phyloP scores from a whole-genome alignment of 2,888 invertebrate species.

The Platycnemis pennipes region DNA sequence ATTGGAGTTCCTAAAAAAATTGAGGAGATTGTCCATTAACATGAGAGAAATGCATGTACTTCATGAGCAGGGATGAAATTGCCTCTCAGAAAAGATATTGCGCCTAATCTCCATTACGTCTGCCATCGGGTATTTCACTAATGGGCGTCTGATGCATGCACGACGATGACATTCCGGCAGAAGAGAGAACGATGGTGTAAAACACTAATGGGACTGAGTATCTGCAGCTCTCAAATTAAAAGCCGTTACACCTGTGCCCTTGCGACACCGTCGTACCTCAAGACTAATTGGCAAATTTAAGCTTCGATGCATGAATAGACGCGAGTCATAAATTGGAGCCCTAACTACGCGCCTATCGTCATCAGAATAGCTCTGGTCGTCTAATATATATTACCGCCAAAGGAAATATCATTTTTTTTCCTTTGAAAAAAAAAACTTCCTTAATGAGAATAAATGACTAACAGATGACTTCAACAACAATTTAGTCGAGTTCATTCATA shows the following conservation, averaged over 20 bases:
- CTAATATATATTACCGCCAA: too few species aligned
- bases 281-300: neutral
- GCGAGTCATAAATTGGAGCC: neutral
- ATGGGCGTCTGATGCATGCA: neutral
- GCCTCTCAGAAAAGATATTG: too few species aligned
- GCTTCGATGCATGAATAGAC: neutral
- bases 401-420: too few species aligned
- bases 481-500: too few species aligned
- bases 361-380: too few species aligned
- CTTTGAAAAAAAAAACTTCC: too few species aligned
- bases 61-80: too few species aligned
- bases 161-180: neutral
- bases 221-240: neutral
- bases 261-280: neutral
- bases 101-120: neutral
- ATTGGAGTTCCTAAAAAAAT: neutral
- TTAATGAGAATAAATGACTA: too few species aligned
- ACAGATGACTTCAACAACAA: too few species aligned
- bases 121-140: neutral
- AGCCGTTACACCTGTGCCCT: neutral
- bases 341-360: neutral
- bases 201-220: neutral
- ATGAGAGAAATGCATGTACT: neutral
- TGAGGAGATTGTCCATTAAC: neutral
- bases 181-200: neutral